phyloP scores from a whole-genome alignment of 1,140 invertebrate genomes.

The Nasonia giraulti region DNA sequence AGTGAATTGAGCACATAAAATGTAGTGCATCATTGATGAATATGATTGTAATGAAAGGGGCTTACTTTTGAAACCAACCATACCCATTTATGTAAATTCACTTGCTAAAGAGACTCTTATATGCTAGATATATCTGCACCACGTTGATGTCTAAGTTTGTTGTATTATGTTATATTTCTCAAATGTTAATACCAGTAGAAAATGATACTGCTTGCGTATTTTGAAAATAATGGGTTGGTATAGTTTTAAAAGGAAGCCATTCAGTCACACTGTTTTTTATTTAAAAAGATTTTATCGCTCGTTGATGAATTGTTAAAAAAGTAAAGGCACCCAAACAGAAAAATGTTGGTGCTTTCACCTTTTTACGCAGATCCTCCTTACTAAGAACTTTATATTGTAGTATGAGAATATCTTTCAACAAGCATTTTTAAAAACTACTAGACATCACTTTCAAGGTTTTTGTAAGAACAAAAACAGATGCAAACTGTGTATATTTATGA shows the following conservation, averaged over 20 bases:
- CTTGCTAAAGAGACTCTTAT: not conserved
- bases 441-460: not conserved
- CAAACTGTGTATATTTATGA: constrained; percentile 3
- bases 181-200: not conserved
- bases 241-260: constrained; percentile 19
- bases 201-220: not conserved
- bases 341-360: not conserved
- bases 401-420: not conserved
- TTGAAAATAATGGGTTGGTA: not conserved
- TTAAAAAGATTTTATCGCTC: not conserved
- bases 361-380: not conserved
- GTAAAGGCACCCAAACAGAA: not conserved
- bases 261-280: constrained; percentile 23
- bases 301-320: not conserved
- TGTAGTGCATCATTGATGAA: constrained; percentile 11
- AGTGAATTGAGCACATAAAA: not conserved
- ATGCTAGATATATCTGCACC: not conserved
- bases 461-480: constrained; percentile 21
- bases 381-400: constrained; percentile 7
- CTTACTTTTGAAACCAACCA: constrained; percentile 22
- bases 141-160: not conserved
- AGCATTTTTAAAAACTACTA: constrained; percentile 20
- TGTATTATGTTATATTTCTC: not conserved
- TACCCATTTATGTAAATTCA: not conserved
- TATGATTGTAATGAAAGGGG: constrained; percentile 16